Percentiles rank a stretch among this genome's conserved stretches.
phyloP scores from a whole-genome alignment of 2,888 invertebrate genomes.

The Watsonalla binaria region DNA sequence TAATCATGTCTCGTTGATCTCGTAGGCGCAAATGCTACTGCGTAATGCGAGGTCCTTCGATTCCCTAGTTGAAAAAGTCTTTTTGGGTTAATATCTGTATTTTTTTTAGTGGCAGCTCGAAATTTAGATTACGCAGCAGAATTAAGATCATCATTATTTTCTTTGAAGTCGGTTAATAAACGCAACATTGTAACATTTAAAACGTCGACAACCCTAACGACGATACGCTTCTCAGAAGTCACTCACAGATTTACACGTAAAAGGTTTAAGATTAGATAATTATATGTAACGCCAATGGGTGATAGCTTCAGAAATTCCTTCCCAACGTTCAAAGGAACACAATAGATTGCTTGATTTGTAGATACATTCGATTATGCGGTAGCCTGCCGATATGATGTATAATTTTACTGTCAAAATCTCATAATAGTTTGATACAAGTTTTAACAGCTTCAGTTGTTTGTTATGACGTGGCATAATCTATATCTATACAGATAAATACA shows the following conservation, averaged over 20 bases:
- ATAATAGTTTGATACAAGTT: conserved; percentile 4
- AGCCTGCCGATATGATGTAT: conserved; percentile 45
- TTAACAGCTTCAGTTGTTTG: neutral
- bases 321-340: conserved; percentile 29
- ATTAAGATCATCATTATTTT: too few relatives aligned
- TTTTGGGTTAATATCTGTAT: too few relatives aligned
- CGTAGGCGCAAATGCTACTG: too few relatives aligned
- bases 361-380: conserved; percentile 65
- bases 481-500: neutral
- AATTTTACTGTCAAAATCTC: conserved; percentile 55
- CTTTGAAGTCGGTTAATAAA: too few relatives aligned
- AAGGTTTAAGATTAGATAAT: conserved; percentile 78
- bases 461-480: neutral
- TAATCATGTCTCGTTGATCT: too few relatives aligned
- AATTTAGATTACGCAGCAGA: too few relatives aligned
- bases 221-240: conserved; percentile 67
- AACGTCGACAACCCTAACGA: conserved; percentile 23
- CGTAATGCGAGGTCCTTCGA: too few relatives aligned
- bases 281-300: conserved; percentile 58
- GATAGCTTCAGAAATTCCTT: conserved; percentile 40
- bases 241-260: conserved; percentile 63
- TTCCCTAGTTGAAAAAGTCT: too few relatives aligned
- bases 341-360: conserved; percentile 39
- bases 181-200: neutral
- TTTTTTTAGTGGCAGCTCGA: too few relatives aligned